Conservation (phyloP, 2,888 invertebrate species). For the Lithophane semibrunnea region DNA sequence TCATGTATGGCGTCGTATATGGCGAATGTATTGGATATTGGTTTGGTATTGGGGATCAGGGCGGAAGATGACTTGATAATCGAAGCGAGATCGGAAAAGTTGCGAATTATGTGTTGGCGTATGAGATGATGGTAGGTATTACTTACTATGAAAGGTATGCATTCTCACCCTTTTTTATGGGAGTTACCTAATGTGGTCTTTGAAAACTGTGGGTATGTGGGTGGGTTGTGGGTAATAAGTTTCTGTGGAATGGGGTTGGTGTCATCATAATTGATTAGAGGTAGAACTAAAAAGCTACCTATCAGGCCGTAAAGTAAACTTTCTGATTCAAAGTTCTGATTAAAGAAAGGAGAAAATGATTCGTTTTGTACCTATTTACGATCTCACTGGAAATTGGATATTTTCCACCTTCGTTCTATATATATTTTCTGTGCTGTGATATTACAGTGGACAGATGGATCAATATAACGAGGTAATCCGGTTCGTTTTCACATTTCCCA, state of each 20-base stretch:
- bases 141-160: conserved; percentile 8
- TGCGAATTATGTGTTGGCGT: conserved; percentile 38
- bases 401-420: background rate
- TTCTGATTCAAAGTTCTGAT: background rate
- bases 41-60: conserved; percentile 50
- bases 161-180: background rate
- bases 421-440: background rate
- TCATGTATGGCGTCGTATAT: conserved; percentile 28
- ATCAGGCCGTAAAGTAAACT: background rate
- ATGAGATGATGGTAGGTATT: background rate
- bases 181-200: background rate
- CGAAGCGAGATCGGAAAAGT: conserved; percentile 52
- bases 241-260: background rate
- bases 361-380: background rate
- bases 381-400: too few relatives aligned
- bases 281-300: background rate
- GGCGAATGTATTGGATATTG: conserved; percentile 65
- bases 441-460: too few relatives aligned
- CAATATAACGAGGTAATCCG: background rate
- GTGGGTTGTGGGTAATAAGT: too few relatives aligned
- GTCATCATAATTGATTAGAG: background rate
- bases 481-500: background rate
- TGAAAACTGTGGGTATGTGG: background rate
- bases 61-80: conserved; percentile 58
- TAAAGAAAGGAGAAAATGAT: background rate